Evolutionary conservation across 2,113 vertebrate genomes (phyloP), one percentile per base, ranked within the genome.

Genomic region (Lasiurus borealis): DNA sequence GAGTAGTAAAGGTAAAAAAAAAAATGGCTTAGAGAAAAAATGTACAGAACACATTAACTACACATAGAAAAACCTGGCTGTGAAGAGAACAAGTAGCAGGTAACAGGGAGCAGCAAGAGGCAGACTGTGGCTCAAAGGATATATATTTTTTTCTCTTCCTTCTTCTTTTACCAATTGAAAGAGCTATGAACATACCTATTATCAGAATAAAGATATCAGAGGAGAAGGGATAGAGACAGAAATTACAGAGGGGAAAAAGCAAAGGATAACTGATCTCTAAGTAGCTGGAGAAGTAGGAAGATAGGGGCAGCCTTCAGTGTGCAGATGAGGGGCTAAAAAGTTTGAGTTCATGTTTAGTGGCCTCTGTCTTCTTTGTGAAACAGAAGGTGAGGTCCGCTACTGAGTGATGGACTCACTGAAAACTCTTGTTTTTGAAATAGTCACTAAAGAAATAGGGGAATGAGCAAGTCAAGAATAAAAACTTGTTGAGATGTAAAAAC

Each of bases 1-100:
- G 3, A 31, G 48, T 54, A 14, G 27, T 1, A 75, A 19, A 93
- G 6, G 10, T 19, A 91, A 93, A 36, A n/a, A n/a, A n/a, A n/a
- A 73, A 77, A 88, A 93, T 52, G 36, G 34, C 40, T 86, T 40
- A 81, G 36, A 89, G 29, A 29, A 75, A 82, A 77, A 11, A 64
- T n/a, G 19, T 69, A 78, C 0, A 73, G 54, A 78, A 92, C 11
- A 73, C 16, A 91, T 52, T 66, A 81, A 94, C 77, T 54, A 95
- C 46, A 95, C 46, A 77, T 69, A 95, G 3, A 94, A 94, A 91
- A 90, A 66, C 6, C 2, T 69, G 76, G 59, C 82, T 75, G 21
- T 69, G 57, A 91, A 90, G 57, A 88, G 19, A 96, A 80, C 3
- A 16, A 85, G 64, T 14, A 84, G 46, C 27, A 93, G 31, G n/a